Conservation (phyloP, 2,113 vertebrate genomes). For the Caretta caretta region DNA sequence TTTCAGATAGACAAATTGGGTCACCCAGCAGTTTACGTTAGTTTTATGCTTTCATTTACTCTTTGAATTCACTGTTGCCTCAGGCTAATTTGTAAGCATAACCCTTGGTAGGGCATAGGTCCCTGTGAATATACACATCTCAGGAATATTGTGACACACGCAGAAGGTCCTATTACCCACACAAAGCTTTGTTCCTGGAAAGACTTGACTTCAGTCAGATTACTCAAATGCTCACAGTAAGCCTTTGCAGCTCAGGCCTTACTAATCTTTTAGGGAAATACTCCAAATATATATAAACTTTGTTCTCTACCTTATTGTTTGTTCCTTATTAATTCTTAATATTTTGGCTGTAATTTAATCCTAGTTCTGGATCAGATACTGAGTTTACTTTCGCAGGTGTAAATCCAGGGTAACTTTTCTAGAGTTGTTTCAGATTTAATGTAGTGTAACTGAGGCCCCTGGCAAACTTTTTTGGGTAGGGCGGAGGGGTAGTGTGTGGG, state of each 20-base stretch:
- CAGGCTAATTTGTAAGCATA: background rate
- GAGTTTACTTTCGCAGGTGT: background rate
- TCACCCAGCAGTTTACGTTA: background rate
- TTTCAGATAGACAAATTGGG: background rate
- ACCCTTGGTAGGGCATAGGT: background rate
- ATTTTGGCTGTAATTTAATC: background rate
- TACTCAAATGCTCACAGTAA: background rate
- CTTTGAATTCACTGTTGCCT: background rate
- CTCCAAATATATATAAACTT: background rate
- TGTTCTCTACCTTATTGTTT: background rate
- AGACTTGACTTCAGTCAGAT: fast-evolving
- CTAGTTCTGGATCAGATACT: background rate
- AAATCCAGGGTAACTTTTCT: background rate
- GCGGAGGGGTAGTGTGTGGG: no score
- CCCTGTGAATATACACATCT: background rate
- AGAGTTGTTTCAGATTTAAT: background rate
- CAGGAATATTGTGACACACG: background rate
- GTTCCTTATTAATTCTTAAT: background rate
- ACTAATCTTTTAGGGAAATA: background rate
- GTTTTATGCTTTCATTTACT: background rate
- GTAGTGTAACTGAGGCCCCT: background rate
- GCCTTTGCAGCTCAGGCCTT: background rate
- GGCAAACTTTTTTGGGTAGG: background rate
- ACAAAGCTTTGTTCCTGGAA: background rate
- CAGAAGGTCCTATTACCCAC: background rate